Base-by-base conservation (phyloP, 2,888 invertebrate genomes). In the Ormia ochracea region DNA sequence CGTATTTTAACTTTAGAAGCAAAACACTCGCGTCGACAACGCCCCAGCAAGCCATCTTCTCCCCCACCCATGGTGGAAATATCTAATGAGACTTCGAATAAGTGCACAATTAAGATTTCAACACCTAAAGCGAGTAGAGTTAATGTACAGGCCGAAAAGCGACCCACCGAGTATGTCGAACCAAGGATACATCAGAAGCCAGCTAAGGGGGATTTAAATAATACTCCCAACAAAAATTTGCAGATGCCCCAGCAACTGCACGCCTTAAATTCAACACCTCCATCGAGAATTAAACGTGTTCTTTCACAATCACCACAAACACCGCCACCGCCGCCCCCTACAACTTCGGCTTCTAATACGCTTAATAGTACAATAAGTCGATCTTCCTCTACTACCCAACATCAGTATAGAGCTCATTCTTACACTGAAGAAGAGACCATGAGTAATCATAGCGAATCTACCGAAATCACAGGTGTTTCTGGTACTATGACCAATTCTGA, bases 21-120 rank as follows among this genome's bases (percentile, higher is more conserved):
- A 10, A 91, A 94, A 78, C 95, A 95, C 85, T 93, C 93, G 2
- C 94, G 93, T 76, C 90, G 95, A 43, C 95, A 95, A 87, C 91
- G 95, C 1, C 84, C 85, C 26, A 81, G 85, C 45, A 83, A 84
- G 65, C 86, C 91, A 78, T 91, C 88, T 82, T 84, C 86, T 9
- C 92, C 93, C 23, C 94, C 94, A 3, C 85, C 87, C n/a, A 82
- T 81, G 21, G 92, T 91, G 7, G 76, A 85, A 28, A 81, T 77
- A 19, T 74, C 66, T 21, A 81, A 80, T 23, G 72, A 79, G 2
- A 79, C 76, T 33, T 61, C 70, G 1, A 87, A 86, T 61, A 88
- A 86, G 76, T 87, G 87, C 4, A 88, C 87, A 7, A 87, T 87
- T 2, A 85, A 83, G n/a, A 88, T 88, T 19, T 82, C 82, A 5